Evolutionary conservation across 1,140 invertebrate species (phyloP).

Genomic region (Nilaparvata lugens): DNA sequence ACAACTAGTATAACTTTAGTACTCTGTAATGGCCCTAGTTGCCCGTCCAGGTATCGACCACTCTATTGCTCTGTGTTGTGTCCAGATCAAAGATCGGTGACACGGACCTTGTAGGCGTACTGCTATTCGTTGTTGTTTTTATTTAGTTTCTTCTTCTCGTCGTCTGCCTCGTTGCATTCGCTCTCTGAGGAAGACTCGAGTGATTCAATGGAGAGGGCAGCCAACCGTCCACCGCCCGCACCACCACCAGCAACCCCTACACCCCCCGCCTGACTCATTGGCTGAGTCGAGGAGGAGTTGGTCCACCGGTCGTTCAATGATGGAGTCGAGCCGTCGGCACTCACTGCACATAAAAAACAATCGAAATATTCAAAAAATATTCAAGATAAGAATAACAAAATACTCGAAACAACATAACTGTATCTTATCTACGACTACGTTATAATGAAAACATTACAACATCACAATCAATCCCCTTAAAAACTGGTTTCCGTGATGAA

Average conservation of each 20-base stretch:
- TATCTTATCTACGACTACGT: neutral
- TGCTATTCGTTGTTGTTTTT: slow-evolving; percentile 4
- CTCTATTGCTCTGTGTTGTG: too few species aligned
- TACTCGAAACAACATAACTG: neutral
- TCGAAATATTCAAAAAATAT: too few species aligned
- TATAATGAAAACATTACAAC: too few species aligned
- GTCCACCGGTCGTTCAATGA: slow-evolving; percentile 21
- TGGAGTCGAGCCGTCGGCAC: slow-evolving; percentile 16
- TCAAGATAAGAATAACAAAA: neutral
- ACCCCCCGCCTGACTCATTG: neutral
- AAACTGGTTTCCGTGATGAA: too few species aligned
- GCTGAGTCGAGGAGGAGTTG: neutral
- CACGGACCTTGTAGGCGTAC: neutral
- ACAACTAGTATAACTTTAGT: too few species aligned
- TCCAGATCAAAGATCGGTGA: neutral
- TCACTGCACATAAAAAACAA: too few species aligned
- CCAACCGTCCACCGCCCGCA: neutral
- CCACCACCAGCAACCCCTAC: too few species aligned
- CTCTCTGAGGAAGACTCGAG: slow-evolving; percentile 6
- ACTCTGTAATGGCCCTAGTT: too few species aligned
- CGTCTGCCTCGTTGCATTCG: neutral
- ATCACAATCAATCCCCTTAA: too few species aligned
- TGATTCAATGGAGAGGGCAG: slow-evolving; percentile 9
- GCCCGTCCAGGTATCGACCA: too few species aligned
- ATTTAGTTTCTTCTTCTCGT: neutral